Evolutionary conservation across 2,113 vertebrate species (phyloP), one percentile per base, ranked within the genome.

Genomic region (Damaliscus lunatus): DNA sequence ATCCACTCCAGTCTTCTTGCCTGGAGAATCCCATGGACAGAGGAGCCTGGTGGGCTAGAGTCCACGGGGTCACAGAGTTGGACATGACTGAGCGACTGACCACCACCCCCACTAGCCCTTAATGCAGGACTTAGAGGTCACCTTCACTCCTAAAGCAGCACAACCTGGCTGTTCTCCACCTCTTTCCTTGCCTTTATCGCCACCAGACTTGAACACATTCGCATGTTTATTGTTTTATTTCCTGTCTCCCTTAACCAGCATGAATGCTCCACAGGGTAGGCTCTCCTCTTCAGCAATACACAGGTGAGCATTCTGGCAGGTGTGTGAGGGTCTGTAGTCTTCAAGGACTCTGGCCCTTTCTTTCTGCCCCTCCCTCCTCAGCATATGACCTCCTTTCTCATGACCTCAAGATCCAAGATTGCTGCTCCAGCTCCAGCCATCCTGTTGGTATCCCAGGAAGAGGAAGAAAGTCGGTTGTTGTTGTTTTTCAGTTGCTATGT

Each of bases 141-240:
- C 40, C 50, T 71, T 27, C 14, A 1, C 83, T 87, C 81, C 52
- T 13, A 11, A 29, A 52, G 43, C 14, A 60, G 43, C 59, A 17
- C 3, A 11, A 5, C 67, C 7, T 19, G 7, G 8, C 50, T 4
- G 0, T 21, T 84, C 78, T 25, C n/a, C 12, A 10, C 25, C 29
- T 36, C 2, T 43, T 43, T n/a, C 29, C 74, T 36, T 50, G 60
- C 33, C 53, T 91, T 74, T 11, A 5, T 46, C 33, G 15, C 40
- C 33, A 12, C 40, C 86, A 16, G 46, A 52, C 81, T 60, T 29
- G 52, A 53, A 78, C 36, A 88, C 6, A 5, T 31, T 77, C 1
- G 5, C 17, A 1, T 2, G 15, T 10, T 29, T n/a, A 50, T 62
- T 52, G 31, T 43, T 81, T n/a, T 11, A 33, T 9, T 16, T 67